Conservation (phyloP, 2,888 invertebrate genomes). For the Lypha dubia region DNA sequence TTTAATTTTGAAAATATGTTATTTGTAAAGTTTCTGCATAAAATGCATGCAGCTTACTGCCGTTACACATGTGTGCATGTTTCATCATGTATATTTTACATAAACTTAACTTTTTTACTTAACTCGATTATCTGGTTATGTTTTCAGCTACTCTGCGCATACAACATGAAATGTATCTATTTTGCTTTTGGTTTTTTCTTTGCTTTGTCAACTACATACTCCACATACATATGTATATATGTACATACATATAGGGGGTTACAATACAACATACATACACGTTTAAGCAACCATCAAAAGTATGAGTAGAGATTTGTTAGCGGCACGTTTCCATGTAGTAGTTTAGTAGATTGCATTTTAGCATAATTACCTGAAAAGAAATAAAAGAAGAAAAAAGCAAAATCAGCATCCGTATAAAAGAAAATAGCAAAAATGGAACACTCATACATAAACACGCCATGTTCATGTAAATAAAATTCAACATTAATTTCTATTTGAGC, state of each 20-base stretch:
- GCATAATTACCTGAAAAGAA: slow-evolving; percentile 38
- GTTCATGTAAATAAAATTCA: background rate
- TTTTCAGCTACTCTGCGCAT: slow-evolving; percentile 14
- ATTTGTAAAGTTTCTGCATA: slow-evolving; percentile 8
- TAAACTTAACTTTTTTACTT: slow-evolving; percentile 62
- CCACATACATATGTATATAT: too few relatives aligned
- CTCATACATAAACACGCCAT: background rate
- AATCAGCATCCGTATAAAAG: background rate
- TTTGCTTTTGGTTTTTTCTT: background rate
- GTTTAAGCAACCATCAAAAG: slow-evolving; percentile 25
- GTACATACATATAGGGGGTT: too few relatives aligned
- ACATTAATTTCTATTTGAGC: background rate
- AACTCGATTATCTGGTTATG: slow-evolving; percentile 48
- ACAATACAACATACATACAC: slow-evolving; percentile 6
- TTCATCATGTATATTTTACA: slow-evolving; percentile 58
- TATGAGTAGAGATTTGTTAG: slow-evolving; percentile 27
- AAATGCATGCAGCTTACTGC: slow-evolving; percentile 10
- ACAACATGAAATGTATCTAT: background rate
- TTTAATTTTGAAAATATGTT: background rate
- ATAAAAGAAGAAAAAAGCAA: background rate
- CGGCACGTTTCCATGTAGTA: slow-evolving; percentile 55
- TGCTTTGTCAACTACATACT: background rate
- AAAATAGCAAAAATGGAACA: background rate
- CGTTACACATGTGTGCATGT: slow-evolving; percentile 21
- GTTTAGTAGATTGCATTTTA: slow-evolving; percentile 65